Base-by-base conservation (phyloP, 64 coral and sea anemone species). In the Stylophora pistillata region DNA sequence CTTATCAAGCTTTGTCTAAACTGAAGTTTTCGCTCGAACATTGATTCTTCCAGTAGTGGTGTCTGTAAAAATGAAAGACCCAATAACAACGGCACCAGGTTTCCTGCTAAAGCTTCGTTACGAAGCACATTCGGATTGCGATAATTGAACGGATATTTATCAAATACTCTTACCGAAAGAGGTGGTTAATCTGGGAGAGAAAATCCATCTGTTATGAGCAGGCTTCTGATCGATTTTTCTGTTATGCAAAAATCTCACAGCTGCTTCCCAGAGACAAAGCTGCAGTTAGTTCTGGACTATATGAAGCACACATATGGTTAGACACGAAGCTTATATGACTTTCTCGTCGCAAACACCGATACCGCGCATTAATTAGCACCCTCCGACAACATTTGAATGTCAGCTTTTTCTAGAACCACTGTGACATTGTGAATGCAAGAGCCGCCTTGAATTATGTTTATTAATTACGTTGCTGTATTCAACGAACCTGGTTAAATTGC, bases 361-460 rank as follows among this genome's bases (percentile, higher is more conserved):
- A 78, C 47, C 47, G 74, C 55, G 32, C 52, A 78, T 57, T 27
- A 78, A 78, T 78, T 78, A 78, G 13, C 75, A 56, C 20, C 11
- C 3, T 78, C 75, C 12, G 18, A 77, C 74, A 18, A 12, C 18
- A 1, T 17, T 7, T 54, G 53, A 21, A n/a, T 7, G 37, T 47
- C 37, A 47, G 37, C 37, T 47, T 4, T 47, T 47, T 47, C 26
- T 18, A 15, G 34, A 21, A 77, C 34, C 10, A 26, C 0, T 11
- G 41, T 77, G 15, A 13, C 17, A 78, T 78, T 6, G 11, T 56
- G 27, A 56, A 56, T 68, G 17, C 23, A 14, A 21, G 53, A 53
- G 18, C 21, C 16, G 74, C 41, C 21, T 1, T 9, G 23, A 73
- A 73, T 73, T 73, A 73, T 73, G 29, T 7, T 47, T 47, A 47